phyloP scores from a whole-genome alignment of 2,113 vertebrate species.

The Heterotis niloticus region DNA sequence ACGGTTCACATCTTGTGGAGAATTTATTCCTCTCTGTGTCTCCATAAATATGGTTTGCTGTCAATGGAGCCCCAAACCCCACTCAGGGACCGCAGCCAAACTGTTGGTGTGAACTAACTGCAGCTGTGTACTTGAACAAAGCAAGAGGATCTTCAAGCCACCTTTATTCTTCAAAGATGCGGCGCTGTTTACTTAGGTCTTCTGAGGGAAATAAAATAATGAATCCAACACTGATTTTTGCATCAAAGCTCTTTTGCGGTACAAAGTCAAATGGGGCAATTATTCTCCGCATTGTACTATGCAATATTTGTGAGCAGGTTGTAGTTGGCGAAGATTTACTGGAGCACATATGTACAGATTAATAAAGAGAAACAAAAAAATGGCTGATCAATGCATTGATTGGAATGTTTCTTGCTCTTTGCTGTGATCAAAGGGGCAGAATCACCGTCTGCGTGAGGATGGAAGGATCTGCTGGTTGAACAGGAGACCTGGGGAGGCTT shows the following conservation, averaged over 20 bases:
- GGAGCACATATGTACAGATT: not conserved
- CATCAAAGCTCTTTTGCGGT: conserved; percentile 25
- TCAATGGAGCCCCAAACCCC: not conserved
- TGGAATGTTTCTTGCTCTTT: too few species aligned
- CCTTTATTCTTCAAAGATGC: not conserved
- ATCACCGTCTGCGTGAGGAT: too few species aligned
- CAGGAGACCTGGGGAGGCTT: not conserved
- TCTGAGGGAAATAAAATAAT: not conserved
- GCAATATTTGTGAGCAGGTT: not conserved
- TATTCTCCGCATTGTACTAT: conserved; percentile 21
- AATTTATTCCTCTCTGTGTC: not conserved
- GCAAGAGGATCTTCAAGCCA: not conserved
- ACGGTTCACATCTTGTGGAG: not conserved
- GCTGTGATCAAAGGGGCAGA: too few species aligned
- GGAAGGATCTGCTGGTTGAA: too few species aligned
- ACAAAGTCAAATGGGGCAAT: conserved; percentile 32
- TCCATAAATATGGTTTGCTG: not conserved
- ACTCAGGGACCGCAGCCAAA: not conserved
- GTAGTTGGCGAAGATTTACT: not conserved
- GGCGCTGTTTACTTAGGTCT: not conserved
- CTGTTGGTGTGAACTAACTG: not conserved
- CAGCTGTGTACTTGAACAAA: not conserved
- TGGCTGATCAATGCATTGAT: too few species aligned
- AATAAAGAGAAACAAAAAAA: not conserved
- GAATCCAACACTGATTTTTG: conserved; percentile 20